A percentile compares a stretch with the other conserved stretches of the same genome.
phyloP scores from a whole-genome alignment of 2,113 vertebrate species.

The Oreamnos americanus region DNA sequence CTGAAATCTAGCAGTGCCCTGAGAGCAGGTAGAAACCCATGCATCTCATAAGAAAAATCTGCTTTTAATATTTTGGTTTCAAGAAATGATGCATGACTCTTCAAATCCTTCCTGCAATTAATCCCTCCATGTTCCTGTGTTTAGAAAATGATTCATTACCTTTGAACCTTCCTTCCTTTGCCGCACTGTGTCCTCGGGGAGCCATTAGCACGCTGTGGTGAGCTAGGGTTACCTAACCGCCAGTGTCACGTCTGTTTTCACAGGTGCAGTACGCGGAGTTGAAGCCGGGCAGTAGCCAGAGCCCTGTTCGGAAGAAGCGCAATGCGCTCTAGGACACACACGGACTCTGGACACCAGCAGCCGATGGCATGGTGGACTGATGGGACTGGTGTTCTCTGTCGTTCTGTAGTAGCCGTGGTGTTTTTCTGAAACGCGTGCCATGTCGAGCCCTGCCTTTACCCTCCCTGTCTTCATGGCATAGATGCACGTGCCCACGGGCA shows the following conservation, averaged over 20 bases:
- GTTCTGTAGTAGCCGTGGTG: not conserved
- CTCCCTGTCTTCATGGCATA: not conserved
- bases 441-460: not conserved
- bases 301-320: conserved; percentile 89
- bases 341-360: not conserved
- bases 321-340: conserved; percentile 75
- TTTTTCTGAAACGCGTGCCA: not conserved
- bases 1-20: conserved; percentile 12
- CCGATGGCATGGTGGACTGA: not conserved
- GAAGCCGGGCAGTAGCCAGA: conserved; percentile 86
- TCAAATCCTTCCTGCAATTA: conserved; percentile 99
- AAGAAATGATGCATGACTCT: conserved; percentile 94
- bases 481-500: fast-evolving
- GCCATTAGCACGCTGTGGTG: conserved; percentile 89
- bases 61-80: conserved; percentile 94
- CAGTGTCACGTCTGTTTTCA: conserved; percentile 91
- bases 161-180: conserved; percentile 90
- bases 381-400: not conserved
- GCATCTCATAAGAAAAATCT: conserved; percentile 86
- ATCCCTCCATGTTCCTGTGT: conserved; percentile 95
- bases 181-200: conserved; percentile 88
- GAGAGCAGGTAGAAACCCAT: conserved; percentile 75
- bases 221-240: conserved; percentile 93
- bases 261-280: conserved; percentile 95
- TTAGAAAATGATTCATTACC: conserved; percentile 99